phyloP scores from a whole-genome alignment of 2,888 invertebrate genomes.

The Mesoligia furuncula region DNA sequence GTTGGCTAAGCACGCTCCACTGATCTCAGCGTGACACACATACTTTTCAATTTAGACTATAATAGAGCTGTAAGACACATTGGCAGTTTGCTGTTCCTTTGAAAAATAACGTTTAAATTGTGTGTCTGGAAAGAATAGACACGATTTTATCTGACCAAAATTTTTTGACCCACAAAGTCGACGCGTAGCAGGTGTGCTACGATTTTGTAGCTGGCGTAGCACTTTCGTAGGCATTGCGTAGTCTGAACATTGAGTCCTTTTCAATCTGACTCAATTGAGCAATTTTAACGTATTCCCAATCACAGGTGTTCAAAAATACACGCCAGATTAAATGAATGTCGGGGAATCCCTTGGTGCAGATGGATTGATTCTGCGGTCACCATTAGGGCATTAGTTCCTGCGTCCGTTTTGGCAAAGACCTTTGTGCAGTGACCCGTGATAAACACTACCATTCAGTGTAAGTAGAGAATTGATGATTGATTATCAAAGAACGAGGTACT shows the following conservation, averaged over 20 bases:
- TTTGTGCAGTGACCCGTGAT: conserved; percentile 25
- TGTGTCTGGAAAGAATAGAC: neutral
- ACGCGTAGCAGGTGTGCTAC: neutral
- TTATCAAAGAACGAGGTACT: conserved; percentile 9
- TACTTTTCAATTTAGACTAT: conserved; percentile 48
- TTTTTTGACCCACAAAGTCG: neutral
- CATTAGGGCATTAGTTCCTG: conserved; percentile 10
- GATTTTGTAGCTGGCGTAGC: neutral
- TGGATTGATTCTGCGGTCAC: conserved; percentile 35
- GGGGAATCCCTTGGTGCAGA: conserved; percentile 35
- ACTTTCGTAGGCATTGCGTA: conserved; percentile 4
- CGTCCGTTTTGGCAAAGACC: conserved; percentile 20
- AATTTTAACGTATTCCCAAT: conserved; percentile 1
- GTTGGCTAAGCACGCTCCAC: conserved; percentile 51
- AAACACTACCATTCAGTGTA: neutral
- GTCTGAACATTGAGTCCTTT: conserved; percentile 2
- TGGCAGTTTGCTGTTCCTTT: conserved; percentile 5
- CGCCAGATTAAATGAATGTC: conserved; percentile 16
- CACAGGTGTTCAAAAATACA: conserved; percentile 45
- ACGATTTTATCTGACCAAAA: neutral
- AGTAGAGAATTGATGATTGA: conserved; percentile 6
- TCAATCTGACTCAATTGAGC: neutral
- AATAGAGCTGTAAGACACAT: conserved; percentile 15
- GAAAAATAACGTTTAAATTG: conserved; percentile 18
- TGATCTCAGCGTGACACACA: conserved; percentile 38